Conservation (phyloP, 1,140 invertebrate species). For the Druon quercuslanigerum region DNA sequence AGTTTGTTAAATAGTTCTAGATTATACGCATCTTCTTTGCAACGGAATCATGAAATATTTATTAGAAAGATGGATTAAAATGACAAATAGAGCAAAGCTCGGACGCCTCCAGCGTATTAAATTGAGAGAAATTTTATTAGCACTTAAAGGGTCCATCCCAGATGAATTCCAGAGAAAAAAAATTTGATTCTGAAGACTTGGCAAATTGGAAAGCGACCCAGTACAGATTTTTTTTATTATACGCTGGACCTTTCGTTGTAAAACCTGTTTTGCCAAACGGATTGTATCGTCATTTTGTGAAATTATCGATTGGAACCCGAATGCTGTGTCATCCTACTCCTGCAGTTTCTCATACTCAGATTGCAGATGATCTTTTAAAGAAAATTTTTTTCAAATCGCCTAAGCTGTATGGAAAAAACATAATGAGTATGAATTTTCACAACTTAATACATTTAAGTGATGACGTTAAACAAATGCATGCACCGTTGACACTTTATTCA, state of each 20-base stretch:
- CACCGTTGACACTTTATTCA: conserved; percentile 37
- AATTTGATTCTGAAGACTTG: no score
- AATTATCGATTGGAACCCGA: conserved; percentile 12
- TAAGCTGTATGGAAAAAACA: conserved; percentile 39
- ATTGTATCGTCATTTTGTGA: conserved; percentile 39
- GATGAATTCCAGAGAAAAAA: no score
- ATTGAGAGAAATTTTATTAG: background rate
- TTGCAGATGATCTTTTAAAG: conserved; percentile 37
- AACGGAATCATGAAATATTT: no score
- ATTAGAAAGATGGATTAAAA: no score
- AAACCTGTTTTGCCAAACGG: background rate
- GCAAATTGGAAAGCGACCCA: no score
- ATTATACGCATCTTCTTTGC: no score
- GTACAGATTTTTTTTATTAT: conserved; percentile 28
- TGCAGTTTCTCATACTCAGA: conserved; percentile 31
- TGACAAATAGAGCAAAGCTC: background rate
- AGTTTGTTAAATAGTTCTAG: no score
- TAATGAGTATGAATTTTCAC: background rate
- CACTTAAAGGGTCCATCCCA: no score
- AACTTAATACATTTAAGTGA: conserved; percentile 35
- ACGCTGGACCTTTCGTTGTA: conserved; percentile 22
- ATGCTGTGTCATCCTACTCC: background rate
- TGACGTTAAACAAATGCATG: conserved; percentile 41
- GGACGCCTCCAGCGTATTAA: background rate
- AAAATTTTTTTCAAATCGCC: conserved; percentile 41